Conservation (phyloP, 2,888 invertebrate species). For the Choreutis nemorana region DNA sequence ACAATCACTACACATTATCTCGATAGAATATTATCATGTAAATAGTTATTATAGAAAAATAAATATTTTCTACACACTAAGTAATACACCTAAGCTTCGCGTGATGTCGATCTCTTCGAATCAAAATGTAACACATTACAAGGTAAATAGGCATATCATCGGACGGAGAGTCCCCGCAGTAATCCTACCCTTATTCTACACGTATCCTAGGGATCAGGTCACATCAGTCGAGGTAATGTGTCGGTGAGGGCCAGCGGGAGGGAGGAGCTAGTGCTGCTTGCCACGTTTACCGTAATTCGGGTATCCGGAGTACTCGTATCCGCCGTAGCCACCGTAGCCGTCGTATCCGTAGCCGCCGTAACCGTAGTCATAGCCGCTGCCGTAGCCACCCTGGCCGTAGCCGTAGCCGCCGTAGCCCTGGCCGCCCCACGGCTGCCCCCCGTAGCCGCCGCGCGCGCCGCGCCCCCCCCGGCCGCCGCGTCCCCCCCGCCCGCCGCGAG, state of each 20-base stretch:
- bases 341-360: slow-evolving; percentile 78
- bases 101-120: slow-evolving; percentile 56
- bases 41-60: slow-evolving; percentile 57
- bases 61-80: slow-evolving; percentile 67
- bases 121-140: slow-evolving; percentile 29
- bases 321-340: slow-evolving; percentile 80
- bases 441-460: slow-evolving; percentile 74
- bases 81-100: slow-evolving; percentile 61
- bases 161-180: slow-evolving; percentile 56
- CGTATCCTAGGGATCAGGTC: slow-evolving; percentile 62
- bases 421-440: slow-evolving; percentile 71
- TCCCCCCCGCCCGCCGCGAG: slow-evolving; percentile 71
- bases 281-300: slow-evolving; percentile 81
- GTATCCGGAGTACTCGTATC: slow-evolving; percentile 83
- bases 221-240: slow-evolving; percentile 67
- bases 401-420: slow-evolving; percentile 73
- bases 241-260: slow-evolving; percentile 52
- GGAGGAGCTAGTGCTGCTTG: slow-evolving; percentile 58
- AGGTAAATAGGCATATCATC: slow-evolving; percentile 55
- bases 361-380: slow-evolving; percentile 78
- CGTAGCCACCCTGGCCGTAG: slow-evolving; percentile 76
- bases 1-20: slow-evolving; percentile 65
- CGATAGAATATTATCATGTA: slow-evolving; percentile 63
- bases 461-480: slow-evolving; percentile 75
- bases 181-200: slow-evolving; percentile 35